Evolutionary conservation across 2,797 vertebrate genomes (phyloP).

Genomic region (Eutrigla gurnardus): DNA sequence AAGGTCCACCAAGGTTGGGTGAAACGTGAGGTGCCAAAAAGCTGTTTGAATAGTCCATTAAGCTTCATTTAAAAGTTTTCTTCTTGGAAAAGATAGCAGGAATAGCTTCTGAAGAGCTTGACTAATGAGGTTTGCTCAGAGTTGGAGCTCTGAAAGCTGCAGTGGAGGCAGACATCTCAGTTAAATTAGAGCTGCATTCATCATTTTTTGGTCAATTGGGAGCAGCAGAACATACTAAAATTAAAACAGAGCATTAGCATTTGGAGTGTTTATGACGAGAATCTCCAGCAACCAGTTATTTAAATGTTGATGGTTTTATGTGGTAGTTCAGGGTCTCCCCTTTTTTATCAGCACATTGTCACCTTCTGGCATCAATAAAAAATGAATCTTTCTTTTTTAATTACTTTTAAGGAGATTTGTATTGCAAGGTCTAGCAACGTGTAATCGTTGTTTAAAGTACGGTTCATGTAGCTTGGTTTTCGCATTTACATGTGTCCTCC

Average conservation of each 20-base stretch:
- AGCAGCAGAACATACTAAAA: not conserved
- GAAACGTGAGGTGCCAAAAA: not conserved
- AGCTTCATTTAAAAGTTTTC: not conserved
- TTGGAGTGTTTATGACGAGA: not conserved
- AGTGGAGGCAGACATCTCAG: not conserved
- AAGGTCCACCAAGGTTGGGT: not conserved
- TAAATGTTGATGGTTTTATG: not conserved
- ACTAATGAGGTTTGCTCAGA: constrained; percentile 1
- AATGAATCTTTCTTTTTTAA: no score
- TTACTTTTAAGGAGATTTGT: not conserved
- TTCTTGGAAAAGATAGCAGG: not conserved
- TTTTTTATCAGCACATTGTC: not conserved
- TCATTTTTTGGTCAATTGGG: not conserved
- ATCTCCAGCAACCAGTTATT: not conserved
- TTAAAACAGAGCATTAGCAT: no score
- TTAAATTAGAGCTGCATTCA: not conserved
- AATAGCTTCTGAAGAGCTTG: not conserved
- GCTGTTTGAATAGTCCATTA: not conserved
- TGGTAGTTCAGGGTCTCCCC: not conserved
- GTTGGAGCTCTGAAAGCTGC: not conserved
- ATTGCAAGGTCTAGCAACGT: not conserved
- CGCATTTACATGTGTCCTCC: no score
- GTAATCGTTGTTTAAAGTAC: not conserved
- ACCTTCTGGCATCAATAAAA: not conserved
- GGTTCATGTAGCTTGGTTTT: not conserved